Percentiles rank a stretch among this genome's conserved stretches.
Evolutionary conservation across 2,888 invertebrate species (phyloP).

Genomic region (Vannuccia rotundouncinata): DNA sequence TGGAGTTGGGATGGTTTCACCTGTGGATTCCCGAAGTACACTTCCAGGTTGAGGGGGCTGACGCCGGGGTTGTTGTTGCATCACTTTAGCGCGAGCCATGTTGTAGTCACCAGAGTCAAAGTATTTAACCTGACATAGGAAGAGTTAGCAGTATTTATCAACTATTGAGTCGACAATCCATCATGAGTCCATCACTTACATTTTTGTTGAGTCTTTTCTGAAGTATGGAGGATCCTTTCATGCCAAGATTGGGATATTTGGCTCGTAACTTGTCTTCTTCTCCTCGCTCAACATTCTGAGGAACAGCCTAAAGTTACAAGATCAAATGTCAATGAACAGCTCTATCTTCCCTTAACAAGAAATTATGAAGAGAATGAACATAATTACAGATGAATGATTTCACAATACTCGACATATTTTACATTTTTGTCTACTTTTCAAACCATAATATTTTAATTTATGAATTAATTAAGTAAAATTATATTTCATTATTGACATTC

Average conservation of each 20-base stretch:
- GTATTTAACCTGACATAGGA: conserved; percentile 78
- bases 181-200: too few relatives aligned
- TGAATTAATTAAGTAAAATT: too few relatives aligned
- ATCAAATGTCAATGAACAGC: too few relatives aligned
- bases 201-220: conserved; percentile 33
- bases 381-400: too few relatives aligned
- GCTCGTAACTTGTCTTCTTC: conserved; percentile 24
- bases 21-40: conserved; percentile 57
- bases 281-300: background rate
- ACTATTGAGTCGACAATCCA: background rate
- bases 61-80: conserved; percentile 42
- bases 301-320: too few relatives aligned
- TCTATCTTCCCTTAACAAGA: too few relatives aligned
- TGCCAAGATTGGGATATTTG: conserved; percentile 31
- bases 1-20: conserved; percentile 91
- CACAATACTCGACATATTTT: too few relatives aligned
- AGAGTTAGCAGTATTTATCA: background rate
- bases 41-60: conserved; percentile 40
- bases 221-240: background rate
- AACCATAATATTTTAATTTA: too few relatives aligned
- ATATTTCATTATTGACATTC: too few relatives aligned
- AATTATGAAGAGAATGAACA: too few relatives aligned
- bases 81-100: conserved; percentile 83
- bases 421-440: too few relatives aligned
- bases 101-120: conserved; percentile 99